Evolutionary conservation across 2,888 invertebrate species (phyloP), one percentile per base, ranked within the genome.

Genomic region (Acanthosepion lycidas): DNA sequence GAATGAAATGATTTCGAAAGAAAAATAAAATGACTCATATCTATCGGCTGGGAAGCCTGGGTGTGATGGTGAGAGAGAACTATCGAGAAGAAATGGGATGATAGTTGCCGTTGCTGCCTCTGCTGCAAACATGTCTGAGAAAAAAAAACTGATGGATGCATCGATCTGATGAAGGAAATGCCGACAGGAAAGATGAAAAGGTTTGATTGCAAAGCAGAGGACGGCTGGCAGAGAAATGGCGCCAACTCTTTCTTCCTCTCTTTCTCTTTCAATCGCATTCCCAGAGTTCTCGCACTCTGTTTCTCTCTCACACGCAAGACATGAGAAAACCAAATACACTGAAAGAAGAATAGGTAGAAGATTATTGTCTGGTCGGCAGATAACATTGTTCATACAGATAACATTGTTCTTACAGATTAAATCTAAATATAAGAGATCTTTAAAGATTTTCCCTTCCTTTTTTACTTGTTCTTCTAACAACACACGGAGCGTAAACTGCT

Each of bases 1-100:
- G 15, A n/a, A 78, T 59, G 20, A 59, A 59, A 59, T 59, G 20
- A 59, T 59, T 59, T 23, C 78, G 78, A 78, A 33, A 78, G 6
- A 28, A 78, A 78, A 78, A 78, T 78, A n/a, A 78, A 78, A n/a
- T n/a, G 78, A n/a, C n/a, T 78, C n/a, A n/a, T n/a, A 78, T 78
- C n/a, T 33, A 78, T 9, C n/a, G 78, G n/a, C 18, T 33, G 18
- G 8, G n/a, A 78, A 78, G 33, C 15, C n/a, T n/a, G n/a, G 78
- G n/a, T 78, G 78, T n/a, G 78, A 78, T n/a, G 12, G 78, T 12
- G 15, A 15, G n/a, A 78, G n/a, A 12, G 33, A 42, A 5, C n/a
- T 78, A 23, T 23, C 6, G 20, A 20, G 59, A 59, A 59, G 23
- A 20, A 6, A 20, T 59, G 20, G 78, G 78, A n/a, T 78, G 78